These are phyloP conservation scores for Buphagus erythrorhynchus DNA, from an alignment of 2,797 vertebrate genomes.

Conservation along the genomic window DNA sequence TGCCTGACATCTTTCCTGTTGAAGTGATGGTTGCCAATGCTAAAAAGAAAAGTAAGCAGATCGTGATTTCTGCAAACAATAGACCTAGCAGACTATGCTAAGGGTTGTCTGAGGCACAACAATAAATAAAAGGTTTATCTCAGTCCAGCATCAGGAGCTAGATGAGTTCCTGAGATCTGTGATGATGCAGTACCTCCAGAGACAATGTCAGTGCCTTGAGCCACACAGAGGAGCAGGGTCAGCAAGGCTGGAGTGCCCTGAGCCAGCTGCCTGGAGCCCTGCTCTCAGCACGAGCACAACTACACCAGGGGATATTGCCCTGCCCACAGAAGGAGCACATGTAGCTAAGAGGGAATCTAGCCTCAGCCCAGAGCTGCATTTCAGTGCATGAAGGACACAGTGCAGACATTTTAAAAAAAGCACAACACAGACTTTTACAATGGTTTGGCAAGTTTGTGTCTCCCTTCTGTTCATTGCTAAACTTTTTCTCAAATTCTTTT, in stretches of 20 bases:
- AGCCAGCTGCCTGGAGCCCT: not conserved
- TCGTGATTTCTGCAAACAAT: accelerated
- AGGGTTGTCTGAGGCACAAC: not conserved
- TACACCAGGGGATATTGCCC: not conserved
- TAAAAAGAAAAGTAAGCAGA: not conserved
- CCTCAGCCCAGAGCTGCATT: not conserved
- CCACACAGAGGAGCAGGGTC: not conserved
- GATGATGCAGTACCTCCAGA: not conserved
- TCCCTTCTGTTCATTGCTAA: not conserved
- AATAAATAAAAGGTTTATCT: not conserved
- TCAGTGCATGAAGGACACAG: not conserved
- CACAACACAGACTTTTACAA: not conserved
- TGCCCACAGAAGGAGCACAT: not conserved
- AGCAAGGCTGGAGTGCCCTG: not conserved
- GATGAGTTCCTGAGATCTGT: accelerated
- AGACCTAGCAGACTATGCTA: not conserved
- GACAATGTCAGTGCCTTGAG: not conserved
- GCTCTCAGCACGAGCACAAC: not conserved
- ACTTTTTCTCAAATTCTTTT: not conserved
- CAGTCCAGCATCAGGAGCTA: not conserved
- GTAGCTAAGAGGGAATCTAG: not conserved
- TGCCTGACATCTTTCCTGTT: not conserved
- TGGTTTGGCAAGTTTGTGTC: not conserved
- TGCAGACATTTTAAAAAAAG: not conserved
- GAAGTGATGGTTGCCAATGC: not conserved